Conservation (phyloP, 2,113 vertebrate genomes). For the Mirza zaza region DNA sequence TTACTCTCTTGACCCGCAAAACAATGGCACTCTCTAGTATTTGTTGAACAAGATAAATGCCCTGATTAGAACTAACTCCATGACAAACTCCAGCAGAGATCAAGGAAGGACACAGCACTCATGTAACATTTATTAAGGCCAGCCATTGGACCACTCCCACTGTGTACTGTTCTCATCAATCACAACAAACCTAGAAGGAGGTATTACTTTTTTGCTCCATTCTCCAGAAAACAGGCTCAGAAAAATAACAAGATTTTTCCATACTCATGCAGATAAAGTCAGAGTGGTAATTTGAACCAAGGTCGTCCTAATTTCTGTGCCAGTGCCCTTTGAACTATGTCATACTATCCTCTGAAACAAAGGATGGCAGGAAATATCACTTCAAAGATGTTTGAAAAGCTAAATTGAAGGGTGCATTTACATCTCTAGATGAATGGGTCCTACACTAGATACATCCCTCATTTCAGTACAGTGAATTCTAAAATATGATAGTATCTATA, state of each 20-base stretch:
- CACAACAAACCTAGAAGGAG: background rate
- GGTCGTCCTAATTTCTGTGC: background rate
- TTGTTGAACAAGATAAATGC: background rate
- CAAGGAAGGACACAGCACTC: background rate
- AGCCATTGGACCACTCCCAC: background rate
- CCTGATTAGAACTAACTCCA: background rate
- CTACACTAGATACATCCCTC: background rate
- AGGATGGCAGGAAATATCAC: background rate
- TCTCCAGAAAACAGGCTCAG: constrained; percentile 2
- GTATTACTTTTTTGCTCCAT: background rate
- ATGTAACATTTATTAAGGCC: background rate
- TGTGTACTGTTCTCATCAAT: background rate
- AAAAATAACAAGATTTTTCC: constrained; percentile 3
- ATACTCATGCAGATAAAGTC: background rate
- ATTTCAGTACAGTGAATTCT: constrained; percentile 8
- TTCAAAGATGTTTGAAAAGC: background rate
- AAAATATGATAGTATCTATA: constrained; percentile 58
- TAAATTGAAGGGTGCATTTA: background rate
- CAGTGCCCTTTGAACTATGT: background rate
- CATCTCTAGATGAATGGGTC: background rate
- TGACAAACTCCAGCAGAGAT: background rate
- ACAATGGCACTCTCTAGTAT: background rate
- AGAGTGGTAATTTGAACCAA: background rate
- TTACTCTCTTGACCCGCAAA: background rate
- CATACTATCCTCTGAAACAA: background rate